Evolutionary conservation across 2,113 vertebrate species (phyloP).

Genomic region (Dasypus novemcinctus): DNA sequence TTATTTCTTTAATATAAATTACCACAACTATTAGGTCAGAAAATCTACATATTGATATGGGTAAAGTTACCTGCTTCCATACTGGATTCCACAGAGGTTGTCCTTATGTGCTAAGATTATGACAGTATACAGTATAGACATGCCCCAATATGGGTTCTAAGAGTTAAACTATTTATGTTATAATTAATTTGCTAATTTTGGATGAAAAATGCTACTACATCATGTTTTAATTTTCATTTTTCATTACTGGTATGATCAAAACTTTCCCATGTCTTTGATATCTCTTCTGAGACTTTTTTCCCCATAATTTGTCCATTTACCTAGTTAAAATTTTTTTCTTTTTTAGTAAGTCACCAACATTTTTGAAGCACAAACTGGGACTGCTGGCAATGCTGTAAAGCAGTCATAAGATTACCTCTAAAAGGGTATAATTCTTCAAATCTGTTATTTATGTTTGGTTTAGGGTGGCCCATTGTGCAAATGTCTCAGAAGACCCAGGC

Average conservation of each 20-base stretch:
- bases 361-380: not conserved
- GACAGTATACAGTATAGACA: not conserved
- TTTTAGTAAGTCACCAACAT: not conserved
- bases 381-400: not conserved
- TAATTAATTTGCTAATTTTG: slow-evolving; percentile 4
- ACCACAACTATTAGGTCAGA: not conserved
- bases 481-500: not conserved
- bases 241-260: not conserved
- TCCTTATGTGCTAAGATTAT: not conserved
- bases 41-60: not conserved
- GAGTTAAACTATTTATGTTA: not conserved
- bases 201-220: not conserved
- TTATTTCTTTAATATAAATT: not conserved
- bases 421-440: not conserved
- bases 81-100: not conserved
- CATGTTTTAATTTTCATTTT: not conserved
- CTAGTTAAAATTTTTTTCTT: not conserved
- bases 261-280: not conserved
- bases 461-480: not conserved
- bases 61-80: not conserved
- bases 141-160: not conserved
- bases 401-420: not conserved
- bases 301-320: not conserved
- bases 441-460: not conserved
- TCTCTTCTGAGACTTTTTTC: not conserved